A percentile compares a stretch with the other conserved stretches of the same genome.
Conservation (phyloP, 2,113 vertebrate genomes). For the Clarias macrocephalus region DNA sequence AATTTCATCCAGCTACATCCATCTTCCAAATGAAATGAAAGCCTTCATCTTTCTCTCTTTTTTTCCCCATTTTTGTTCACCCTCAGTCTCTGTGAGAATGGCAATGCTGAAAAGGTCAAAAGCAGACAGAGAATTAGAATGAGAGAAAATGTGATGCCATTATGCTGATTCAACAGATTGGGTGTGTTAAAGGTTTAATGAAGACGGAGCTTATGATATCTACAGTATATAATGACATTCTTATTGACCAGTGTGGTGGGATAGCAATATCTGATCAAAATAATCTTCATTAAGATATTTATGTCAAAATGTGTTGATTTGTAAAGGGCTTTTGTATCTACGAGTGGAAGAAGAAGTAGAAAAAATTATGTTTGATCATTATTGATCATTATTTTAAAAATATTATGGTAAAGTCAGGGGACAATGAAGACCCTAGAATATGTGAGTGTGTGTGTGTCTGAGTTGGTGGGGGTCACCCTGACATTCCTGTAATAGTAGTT, state of each 20-base stretch:
- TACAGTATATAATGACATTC: not conserved
- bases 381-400: not conserved
- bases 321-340: not conserved
- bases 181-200: not conserved
- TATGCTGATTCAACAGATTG: not conserved
- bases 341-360: not conserved
- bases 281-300: not conserved
- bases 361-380: not conserved
- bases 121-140: slow-evolving; percentile 35
- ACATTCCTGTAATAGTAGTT: not conserved
- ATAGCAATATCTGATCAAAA: not conserved
- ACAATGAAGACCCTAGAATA: not conserved
- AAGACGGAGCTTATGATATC: not conserved
- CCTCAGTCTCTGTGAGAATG: slow-evolving; percentile 15
- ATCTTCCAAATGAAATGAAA: slow-evolving; percentile 56
- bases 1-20: slow-evolving; percentile 49
- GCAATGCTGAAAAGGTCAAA: slow-evolving; percentile 49
- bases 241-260: not conserved
- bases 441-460: not conserved
- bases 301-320: not conserved
- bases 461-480: not conserved
- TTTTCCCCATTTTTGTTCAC: not conserved
- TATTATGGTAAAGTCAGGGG: not conserved
- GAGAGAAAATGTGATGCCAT: slow-evolving; percentile 19
- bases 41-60: slow-evolving; percentile 40